Evolutionary conservation across 2,888 invertebrate species (phyloP).

Genomic region (Mystacides longicornis): DNA sequence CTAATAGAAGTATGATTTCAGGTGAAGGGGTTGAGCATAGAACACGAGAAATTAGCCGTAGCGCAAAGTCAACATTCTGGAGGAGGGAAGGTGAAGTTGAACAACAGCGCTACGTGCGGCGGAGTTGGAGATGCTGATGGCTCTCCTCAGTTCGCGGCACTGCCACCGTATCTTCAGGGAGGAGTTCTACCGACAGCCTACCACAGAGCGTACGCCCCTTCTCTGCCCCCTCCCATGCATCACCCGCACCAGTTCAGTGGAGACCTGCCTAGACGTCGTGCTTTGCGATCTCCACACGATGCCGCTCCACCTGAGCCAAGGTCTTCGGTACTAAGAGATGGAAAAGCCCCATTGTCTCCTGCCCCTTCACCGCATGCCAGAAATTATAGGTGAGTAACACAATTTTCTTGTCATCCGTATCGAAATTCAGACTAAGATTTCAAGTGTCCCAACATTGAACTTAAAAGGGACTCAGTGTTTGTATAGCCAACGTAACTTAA

Average conservation of each 20-base stretch:
- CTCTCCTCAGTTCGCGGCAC: conserved; percentile 26
- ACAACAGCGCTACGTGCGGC: conserved; percentile 29
- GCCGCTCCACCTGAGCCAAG: conserved; percentile 46
- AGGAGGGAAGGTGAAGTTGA: conserved; percentile 33
- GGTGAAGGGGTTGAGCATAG: conserved; percentile 72
- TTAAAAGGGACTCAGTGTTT: no score
- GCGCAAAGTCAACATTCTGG: conserved; percentile 44
- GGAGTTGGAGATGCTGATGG: conserved; percentile 31
- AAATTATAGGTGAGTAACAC: conserved; percentile 44
- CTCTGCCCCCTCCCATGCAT: conserved; percentile 26
- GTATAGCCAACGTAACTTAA: no score
- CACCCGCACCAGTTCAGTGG: conserved; percentile 39
- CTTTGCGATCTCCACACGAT: conserved; percentile 54
- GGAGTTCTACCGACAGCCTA: conserved; percentile 35
- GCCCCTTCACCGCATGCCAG: conserved; percentile 49
- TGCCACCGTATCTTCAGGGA: conserved; percentile 22
- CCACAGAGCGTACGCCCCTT: conserved; percentile 28
- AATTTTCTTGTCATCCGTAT: no score
- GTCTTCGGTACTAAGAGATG: conserved; percentile 62
- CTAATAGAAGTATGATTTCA: conserved; percentile 33
- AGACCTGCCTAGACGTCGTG: conserved; percentile 48
- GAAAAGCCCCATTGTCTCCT: conserved; percentile 42
- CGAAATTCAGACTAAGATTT: not conserved
- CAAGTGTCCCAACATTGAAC: no score
- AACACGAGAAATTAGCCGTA: conserved; percentile 60